Base-by-base conservation (phyloP, 2,888 invertebrate genomes). In the Adelognathus sp. region DNA sequence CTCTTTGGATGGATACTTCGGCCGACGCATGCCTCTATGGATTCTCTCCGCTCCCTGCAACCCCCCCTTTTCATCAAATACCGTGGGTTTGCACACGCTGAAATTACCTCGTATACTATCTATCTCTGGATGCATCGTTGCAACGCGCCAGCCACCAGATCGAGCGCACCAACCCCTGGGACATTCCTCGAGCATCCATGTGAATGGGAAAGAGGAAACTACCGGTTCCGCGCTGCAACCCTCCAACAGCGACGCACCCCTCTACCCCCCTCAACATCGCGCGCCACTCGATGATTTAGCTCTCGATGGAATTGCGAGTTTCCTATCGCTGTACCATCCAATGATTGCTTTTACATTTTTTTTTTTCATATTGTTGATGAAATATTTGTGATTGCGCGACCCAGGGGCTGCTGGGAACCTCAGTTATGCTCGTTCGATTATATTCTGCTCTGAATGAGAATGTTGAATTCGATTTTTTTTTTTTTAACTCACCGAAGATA, bases 241-340 rank as follows among this genome's bases (percentile, higher is more conserved):
- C 60, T 60, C 16, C 70, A 58, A 50, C 61, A 63, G 50, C 67
- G 39, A 63, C 56, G 56, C 18, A 60, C 54, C 61, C 56, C 46
- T 7, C 46, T 9, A 18, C 44, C 7, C 16, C 46, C 21, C 44
- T 9, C 44, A 11, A n/a, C 16, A 11, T 21, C 58, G 56, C 50
- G 29, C 67, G 44, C 56, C 54, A 72, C 67, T 79, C 79, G 75
- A 79, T 79, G 75, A 79, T 79, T 79, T 76, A 76, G 56, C 71
- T 79, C 75, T 56, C 79, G 71, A 33, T 67, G 63, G 72, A 72
- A 79, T 79, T 72, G 75, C 75, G 61, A 72, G 72, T 79, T 75
- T 72, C 54, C 14, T 29, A 41, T 61, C 67, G 52, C 39, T 16
- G 39, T 16, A 31, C 44, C 67, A 31, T 67, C 61, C 54, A 67